phyloP scores from a whole-genome alignment of 2,113 vertebrate species.

The Okapia johnstoni region DNA sequence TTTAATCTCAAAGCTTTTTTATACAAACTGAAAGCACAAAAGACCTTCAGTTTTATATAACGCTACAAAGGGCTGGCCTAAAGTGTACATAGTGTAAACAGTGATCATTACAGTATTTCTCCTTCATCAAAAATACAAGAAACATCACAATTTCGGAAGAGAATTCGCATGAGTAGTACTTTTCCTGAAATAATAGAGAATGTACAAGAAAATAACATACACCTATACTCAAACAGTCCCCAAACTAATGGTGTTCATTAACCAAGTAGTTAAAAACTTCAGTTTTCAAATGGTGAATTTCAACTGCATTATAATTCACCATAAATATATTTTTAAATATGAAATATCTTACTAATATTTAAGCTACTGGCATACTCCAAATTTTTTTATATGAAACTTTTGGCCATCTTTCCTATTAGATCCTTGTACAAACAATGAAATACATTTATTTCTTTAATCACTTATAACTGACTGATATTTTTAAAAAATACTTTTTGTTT shows the following conservation, averaged over 20 bases:
- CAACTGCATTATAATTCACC: slow-evolving; percentile 69
- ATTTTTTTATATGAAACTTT: slow-evolving; percentile 77
- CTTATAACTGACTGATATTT: slow-evolving; percentile 47
- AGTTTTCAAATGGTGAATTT: slow-evolving; percentile 66
- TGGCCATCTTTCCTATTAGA: slow-evolving; percentile 81
- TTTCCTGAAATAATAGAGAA: slow-evolving; percentile 71
- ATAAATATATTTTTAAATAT: slow-evolving; percentile 52
- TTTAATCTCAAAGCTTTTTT: slow-evolving; percentile 86
- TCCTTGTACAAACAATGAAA: slow-evolving; percentile 58
- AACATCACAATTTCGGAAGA: slow-evolving; percentile 81
- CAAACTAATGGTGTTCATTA: slow-evolving; percentile 67
- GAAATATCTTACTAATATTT: slow-evolving; percentile 64
- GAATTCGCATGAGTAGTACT: slow-evolving; percentile 76
- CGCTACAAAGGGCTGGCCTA: slow-evolving; percentile 86
- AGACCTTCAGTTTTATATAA: slow-evolving; percentile 84
- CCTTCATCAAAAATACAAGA: slow-evolving; percentile 84
- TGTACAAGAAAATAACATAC: slow-evolving; percentile 73
- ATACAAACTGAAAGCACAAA: slow-evolving; percentile 85
- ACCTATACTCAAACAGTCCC: slow-evolving; percentile 66
- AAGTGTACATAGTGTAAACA: slow-evolving; percentile 87
- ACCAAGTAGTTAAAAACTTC: slow-evolving; percentile 61
- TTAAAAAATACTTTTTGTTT: slow-evolving; percentile 71
- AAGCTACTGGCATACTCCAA: slow-evolving; percentile 71
- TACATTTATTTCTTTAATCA: slow-evolving; percentile 61
- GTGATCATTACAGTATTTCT: slow-evolving; percentile 81